Conservation (phyloP, 1,140 invertebrate species). For the Phocides pigmalion region DNA sequence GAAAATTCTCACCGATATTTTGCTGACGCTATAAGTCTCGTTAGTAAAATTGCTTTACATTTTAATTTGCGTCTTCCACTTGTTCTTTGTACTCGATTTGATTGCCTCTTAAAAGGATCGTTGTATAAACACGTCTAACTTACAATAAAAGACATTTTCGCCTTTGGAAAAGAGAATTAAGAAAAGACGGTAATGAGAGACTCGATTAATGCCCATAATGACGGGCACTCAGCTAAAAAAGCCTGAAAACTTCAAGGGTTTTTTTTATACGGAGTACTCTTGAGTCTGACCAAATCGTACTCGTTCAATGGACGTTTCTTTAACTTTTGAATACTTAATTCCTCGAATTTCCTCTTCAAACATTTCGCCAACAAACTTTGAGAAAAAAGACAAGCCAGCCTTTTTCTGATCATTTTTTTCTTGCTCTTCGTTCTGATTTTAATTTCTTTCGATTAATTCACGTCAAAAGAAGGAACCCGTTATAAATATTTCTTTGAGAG, state of each 20-base stretch:
- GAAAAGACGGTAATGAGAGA: slow-evolving; percentile 13
- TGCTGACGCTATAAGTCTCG: slow-evolving; percentile 61
- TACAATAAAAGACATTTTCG: slow-evolving; percentile 22
- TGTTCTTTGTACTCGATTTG: background rate
- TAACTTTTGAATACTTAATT: slow-evolving; percentile 31
- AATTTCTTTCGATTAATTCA: slow-evolving; percentile 28
- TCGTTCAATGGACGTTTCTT: slow-evolving; percentile 19
- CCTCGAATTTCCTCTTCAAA: slow-evolving; percentile 23
- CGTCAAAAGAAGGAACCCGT: slow-evolving; percentile 10
- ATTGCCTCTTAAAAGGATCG: slow-evolving; percentile 11
- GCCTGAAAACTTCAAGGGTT: slow-evolving; percentile 5
- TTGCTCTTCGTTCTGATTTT: slow-evolving; percentile 12
- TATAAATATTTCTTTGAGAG: background rate
- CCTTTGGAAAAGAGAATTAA: slow-evolving; percentile 10
- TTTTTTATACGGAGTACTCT: slow-evolving; percentile 12
- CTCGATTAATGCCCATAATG: slow-evolving; percentile 23
- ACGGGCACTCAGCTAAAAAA: slow-evolving; percentile 22
- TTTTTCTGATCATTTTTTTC: too few species aligned
- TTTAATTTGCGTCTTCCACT: background rate
- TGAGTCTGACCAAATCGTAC: slow-evolving; percentile 17
- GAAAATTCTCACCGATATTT: background rate
- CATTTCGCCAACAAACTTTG: slow-evolving; percentile 13
- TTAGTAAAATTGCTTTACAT: slow-evolving; percentile 1
- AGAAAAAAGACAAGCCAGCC: slow-evolving; percentile 3
- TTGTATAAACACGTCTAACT: slow-evolving; percentile 20